These are phyloP conservation scores for Slavum lentiscoides DNA, from an alignment of 2,888 invertebrate species.

Conservation along the genomic window DNA sequence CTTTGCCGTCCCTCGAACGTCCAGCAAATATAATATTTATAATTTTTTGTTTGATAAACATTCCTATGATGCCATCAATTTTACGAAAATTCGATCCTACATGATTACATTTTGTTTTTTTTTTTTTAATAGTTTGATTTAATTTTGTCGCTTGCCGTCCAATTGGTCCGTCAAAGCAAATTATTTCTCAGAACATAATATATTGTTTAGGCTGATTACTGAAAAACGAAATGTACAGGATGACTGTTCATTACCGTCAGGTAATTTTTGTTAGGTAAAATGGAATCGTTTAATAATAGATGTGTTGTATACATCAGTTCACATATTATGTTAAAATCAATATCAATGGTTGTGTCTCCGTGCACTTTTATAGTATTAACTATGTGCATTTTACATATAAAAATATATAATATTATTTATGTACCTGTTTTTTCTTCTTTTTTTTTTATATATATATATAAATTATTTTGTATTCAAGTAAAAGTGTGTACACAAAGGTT, in stretches of 20 bases:
- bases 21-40: conserved; percentile 19
- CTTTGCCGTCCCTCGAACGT: conserved; percentile 51
- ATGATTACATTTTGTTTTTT: conserved; percentile 27
- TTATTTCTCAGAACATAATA: conserved; percentile 6
- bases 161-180: conserved; percentile 39
- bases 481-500: conserved; percentile 1
- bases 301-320: background rate
- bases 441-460: too few relatives aligned
- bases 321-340: background rate
- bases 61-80: conserved; percentile 25
- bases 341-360: conserved; percentile 40
- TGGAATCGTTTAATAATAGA: background rate
- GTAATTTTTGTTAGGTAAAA: background rate
- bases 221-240: background rate
- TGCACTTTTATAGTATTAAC: conserved; percentile 3
- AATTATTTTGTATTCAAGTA: conserved; percentile 28
- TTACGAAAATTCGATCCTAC: background rate
- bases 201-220: background rate
- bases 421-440: conserved; percentile 6
- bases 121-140: conserved; percentile 25
- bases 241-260: background rate
- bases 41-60: conserved; percentile 36
- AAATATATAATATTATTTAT: too few relatives aligned
- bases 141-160: conserved; percentile 50
- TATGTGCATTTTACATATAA: conserved; percentile 32